Percentiles rank a stretch among this genome's conserved stretches.
phyloP scores from a whole-genome alignment of 2,888 invertebrate genomes.

The Anoplius nigerrimus region DNA sequence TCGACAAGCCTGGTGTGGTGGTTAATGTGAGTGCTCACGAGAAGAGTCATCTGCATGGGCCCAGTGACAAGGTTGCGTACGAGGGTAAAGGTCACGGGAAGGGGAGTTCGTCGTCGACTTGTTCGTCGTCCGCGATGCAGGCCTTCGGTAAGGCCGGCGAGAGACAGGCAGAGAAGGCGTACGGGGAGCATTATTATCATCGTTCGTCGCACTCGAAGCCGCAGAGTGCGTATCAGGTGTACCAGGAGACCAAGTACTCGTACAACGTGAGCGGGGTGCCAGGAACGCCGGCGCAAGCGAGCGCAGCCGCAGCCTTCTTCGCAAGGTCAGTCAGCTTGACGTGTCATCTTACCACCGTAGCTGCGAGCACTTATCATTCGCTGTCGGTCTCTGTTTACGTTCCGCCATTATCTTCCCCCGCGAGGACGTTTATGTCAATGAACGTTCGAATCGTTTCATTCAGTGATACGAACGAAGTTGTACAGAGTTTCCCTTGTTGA shows the following conservation, averaged over 20 bases:
- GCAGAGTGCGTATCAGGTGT: slow-evolving; percentile 65
- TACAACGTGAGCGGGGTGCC: slow-evolving; percentile 77
- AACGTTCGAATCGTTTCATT: no score
- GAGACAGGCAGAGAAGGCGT: slow-evolving; percentile 57
- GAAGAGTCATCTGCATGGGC: slow-evolving; percentile 62
- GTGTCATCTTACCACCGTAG: no score
- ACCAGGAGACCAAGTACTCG: slow-evolving; percentile 77
- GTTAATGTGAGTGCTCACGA: slow-evolving; percentile 54
- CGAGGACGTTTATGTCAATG: no score
- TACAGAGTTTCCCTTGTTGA: no score
- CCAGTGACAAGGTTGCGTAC: slow-evolving; percentile 47
- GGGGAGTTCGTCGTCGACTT: slow-evolving; percentile 37
- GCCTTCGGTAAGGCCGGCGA: slow-evolving; percentile 52
- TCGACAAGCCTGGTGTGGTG: slow-evolving; percentile 60
- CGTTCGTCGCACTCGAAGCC: slow-evolving; percentile 63
- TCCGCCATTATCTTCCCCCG: no score
- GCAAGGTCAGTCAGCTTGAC: slow-evolving; percentile 76
- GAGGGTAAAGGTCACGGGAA: slow-evolving; percentile 62
- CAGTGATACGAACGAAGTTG: no score
- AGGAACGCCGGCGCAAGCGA: slow-evolving; percentile 77
- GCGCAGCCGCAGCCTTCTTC: slow-evolving; percentile 79
- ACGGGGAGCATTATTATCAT: slow-evolving; percentile 67
- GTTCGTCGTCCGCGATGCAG: slow-evolving; percentile 47
- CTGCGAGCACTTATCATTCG: no score
- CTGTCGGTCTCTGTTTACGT: no score